These are phyloP conservation scores for Pseudomyrmex flavicornis DNA, from an alignment of 1,140 invertebrate species.

Conservation along the genomic window DNA sequence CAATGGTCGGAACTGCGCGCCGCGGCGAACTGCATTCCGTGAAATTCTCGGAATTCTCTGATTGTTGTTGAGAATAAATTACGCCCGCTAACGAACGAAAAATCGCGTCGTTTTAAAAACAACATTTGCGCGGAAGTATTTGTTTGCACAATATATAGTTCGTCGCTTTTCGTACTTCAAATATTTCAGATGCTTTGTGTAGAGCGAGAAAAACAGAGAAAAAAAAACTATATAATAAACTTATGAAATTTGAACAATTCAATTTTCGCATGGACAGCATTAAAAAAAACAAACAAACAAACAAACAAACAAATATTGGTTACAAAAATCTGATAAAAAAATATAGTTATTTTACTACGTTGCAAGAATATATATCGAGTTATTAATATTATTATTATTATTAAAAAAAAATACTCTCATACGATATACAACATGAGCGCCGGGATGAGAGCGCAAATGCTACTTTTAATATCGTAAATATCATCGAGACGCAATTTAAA, in stretches of 20 bases:
- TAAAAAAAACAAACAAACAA: neutral
- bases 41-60: slow-evolving; percentile 50
- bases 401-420: too few relatives aligned
- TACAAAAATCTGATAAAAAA: too few relatives aligned
- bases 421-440: too few relatives aligned
- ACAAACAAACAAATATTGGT: too few relatives aligned
- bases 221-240: neutral
- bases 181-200: slow-evolving; percentile 7
- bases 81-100: slow-evolving; percentile 40
- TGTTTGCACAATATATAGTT: slow-evolving; percentile 5
- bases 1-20: slow-evolving; percentile 22
- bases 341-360: too few relatives aligned
- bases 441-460: too few relatives aligned
- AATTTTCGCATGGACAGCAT: neutral
- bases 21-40: slow-evolving; percentile 1
- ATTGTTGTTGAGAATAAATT: slow-evolving; percentile 46
- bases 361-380: too few relatives aligned
- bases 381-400: too few relatives aligned
- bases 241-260: slow-evolving; percentile 1
- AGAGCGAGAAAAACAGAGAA: neutral
- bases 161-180: neutral
- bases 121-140: slow-evolving; percentile 8
- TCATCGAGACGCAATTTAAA: neutral
- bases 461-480: neutral
- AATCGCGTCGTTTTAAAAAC: slow-evolving; percentile 38